phyloP scores from a whole-genome alignment of 2,113 vertebrate genomes.

The Pelecanus crispus region DNA sequence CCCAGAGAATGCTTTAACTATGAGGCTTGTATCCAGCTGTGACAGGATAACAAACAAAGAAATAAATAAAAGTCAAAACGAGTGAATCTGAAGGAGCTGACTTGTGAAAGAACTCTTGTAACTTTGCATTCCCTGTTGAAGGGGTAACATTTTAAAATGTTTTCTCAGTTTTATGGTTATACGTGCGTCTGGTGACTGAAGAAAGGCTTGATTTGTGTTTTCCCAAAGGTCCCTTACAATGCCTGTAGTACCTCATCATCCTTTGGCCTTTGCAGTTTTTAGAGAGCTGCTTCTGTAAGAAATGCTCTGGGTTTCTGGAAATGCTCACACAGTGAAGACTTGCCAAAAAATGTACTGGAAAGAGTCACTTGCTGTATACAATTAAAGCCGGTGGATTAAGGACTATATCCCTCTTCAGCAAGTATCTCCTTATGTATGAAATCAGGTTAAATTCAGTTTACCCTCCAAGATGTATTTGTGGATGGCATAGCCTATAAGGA shows the following conservation, averaged over 20 bases:
- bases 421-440: neutral
- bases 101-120: neutral
- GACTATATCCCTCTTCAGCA: neutral
- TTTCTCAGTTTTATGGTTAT: neutral
- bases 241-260: neutral
- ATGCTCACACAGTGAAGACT: neutral
- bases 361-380: neutral
- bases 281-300: neutral
- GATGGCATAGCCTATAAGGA: neutral
- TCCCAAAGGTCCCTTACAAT: neutral
- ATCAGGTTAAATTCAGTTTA: neutral
- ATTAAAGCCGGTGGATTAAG: neutral
- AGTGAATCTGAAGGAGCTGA: neutral
- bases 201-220: neutral
- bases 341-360: neutral
- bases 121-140: fast-evolving
- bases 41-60: neutral
- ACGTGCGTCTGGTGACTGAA: neutral
- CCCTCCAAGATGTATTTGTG: neutral
- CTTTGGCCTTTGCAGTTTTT: neutral
- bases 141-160: neutral
- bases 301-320: neutral
- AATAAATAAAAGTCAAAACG: neutral
- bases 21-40: neutral
- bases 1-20: neutral